Base-by-base conservation (phyloP, 1,140 invertebrate genomes). In the Lepeophtheirus salmonis region DNA sequence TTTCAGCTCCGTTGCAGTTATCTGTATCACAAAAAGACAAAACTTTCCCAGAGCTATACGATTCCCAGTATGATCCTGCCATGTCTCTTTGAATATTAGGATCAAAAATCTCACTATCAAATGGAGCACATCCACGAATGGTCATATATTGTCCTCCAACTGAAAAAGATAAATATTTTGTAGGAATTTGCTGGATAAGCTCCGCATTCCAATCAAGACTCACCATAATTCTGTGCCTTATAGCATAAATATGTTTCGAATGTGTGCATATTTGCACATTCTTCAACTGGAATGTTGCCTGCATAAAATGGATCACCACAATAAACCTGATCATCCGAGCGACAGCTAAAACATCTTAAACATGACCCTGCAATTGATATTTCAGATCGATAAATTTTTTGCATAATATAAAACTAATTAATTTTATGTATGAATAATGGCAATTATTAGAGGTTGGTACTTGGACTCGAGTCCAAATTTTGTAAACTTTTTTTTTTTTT, bases 261-360 rank as follows among this genome's bases (percentile, higher is more conserved):
- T 17, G 52, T 54, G n/a, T 16, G n/a, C 18, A n/a, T 17, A 54
- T 54, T 17, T 16, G 52, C n/a, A 14, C 52, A 54, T 54, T 54
- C 52, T 2, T n/a, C 21, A 22, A 22, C 52, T 22, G 52, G 52
- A 54, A 54, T 22, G 17, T 22, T 16, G n/a, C 52, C 22, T 3
- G 52, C 16, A 14, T 20, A 54, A 22, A 54, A 54, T 3, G 52
- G 52, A 54, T 54, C 52, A 20, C 52, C 52, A 16, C 52, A 54
- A 14, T 22, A 20, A 2, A 16, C 14, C n/a, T 54, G 52, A 22
- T 20, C 21, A 14, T 54, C 52, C 16, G 52, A 54, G n/a, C 52
- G 52, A 22, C 52, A 54, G 18, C 23, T 22, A 22, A 20, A 54
- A 22, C 52, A 54, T 20, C 52, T 17, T 20, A 54, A 20, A 4